These are phyloP conservation scores for Melipona beecheii DNA, from an alignment of 2,888 invertebrate genomes.

Conservation along the genomic window DNA sequence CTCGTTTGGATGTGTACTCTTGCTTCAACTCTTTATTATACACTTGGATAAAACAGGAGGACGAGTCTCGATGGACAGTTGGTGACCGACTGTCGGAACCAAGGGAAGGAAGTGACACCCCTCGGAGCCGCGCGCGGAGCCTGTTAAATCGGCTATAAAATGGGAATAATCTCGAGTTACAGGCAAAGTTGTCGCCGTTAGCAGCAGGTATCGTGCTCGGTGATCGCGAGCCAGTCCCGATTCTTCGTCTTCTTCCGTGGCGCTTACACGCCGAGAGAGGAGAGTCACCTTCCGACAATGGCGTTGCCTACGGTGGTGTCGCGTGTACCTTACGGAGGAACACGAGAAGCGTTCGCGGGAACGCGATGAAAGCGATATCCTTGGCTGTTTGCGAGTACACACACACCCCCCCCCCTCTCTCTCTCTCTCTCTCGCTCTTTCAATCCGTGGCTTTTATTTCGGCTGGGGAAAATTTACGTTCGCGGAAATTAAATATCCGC, in stretches of 20 bases:
- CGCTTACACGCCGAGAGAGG: constrained; percentile 44
- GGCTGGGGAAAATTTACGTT: constrained; percentile 39
- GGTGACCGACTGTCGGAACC: constrained; percentile 26
- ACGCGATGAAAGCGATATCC: constrained; percentile 60
- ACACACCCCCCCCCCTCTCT: neutral
- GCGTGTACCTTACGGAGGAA: constrained; percentile 54
- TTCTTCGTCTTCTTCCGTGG: constrained; percentile 52
- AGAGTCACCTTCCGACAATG: constrained; percentile 65
- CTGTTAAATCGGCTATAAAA: constrained; percentile 80
- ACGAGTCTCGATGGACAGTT: constrained; percentile 34
- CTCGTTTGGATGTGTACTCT: no score
- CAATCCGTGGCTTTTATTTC: constrained; percentile 38
- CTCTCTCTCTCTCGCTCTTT: neutral
- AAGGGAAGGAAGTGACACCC: constrained; percentile 31
- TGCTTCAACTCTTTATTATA: no score
- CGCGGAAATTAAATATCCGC: constrained; percentile 49
- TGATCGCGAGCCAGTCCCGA: constrained; percentile 47
- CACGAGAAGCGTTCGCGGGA: constrained; percentile 58
- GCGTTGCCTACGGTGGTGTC: constrained; percentile 64
- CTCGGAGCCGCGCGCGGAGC: constrained; percentile 63
- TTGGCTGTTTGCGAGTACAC: constrained; percentile 6
- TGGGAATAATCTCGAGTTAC: constrained; percentile 78
- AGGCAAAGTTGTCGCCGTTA: constrained; percentile 65
- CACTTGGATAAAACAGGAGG: no score
- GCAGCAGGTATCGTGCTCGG: constrained; percentile 57